Conservation (phyloP, 2,113 vertebrate species). For the Sprattus sprattus region DNA sequence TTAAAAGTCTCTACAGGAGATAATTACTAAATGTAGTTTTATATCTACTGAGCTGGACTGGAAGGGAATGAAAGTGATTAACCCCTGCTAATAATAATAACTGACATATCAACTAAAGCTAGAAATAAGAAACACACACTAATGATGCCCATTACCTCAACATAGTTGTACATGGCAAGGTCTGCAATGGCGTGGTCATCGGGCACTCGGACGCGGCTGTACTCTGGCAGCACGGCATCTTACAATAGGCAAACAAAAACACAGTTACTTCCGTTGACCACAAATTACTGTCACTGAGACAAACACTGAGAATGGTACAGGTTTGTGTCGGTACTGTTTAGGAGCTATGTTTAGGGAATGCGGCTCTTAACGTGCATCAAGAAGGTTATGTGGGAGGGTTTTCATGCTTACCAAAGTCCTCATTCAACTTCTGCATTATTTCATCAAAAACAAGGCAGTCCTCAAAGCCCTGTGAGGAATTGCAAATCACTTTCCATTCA, state of each 20-base stretch:
- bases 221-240: slow-evolving; percentile 86
- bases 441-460: slow-evolving; percentile 95
- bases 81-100: background rate
- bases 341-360: background rate
- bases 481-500: background rate
- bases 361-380: background rate
- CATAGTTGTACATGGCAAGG: slow-evolving; percentile 96
- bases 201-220: slow-evolving; percentile 84
- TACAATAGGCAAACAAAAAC: slow-evolving; percentile 30
- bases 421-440: slow-evolving; percentile 83
- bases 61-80: background rate
- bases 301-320: background rate
- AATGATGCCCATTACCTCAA: slow-evolving; percentile 76
- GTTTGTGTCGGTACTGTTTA: background rate
- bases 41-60: background rate
- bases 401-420: slow-evolving; percentile 83
- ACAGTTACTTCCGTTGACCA: background rate
- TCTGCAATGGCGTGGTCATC: slow-evolving; percentile 92
- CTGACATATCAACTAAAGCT: background rate
- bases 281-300: background rate
- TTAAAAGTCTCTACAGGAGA: background rate
- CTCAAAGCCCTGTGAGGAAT: slow-evolving; percentile 86
- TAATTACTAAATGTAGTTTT: background rate
- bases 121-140: background rate
- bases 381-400: slow-evolving; percentile 8